Evolutionary conservation across 2,113 vertebrate genomes (phyloP), one percentile per base, ranked within the genome.

Genomic region (Dryoscopus gambensis): DNA sequence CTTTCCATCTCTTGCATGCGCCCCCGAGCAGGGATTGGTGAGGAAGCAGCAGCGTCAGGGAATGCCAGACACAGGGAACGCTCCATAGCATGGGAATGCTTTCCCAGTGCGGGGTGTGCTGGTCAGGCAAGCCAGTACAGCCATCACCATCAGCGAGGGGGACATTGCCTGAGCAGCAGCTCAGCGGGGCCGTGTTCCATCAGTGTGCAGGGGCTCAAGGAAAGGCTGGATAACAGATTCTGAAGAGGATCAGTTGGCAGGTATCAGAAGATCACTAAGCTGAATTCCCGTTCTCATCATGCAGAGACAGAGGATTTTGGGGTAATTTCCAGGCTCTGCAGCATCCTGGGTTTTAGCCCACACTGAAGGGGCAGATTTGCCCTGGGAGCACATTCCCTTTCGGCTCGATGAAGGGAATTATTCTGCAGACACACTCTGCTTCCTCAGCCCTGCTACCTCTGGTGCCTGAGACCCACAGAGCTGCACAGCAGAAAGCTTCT

Each of bases 121-220:
- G 60, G 27, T 49, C 24, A 89, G 77, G 57, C 52, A 88, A 14
- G 57, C n/a, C 47, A 47, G 57, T 46, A 15, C 39, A 74, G 75
- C 2, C 56, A 39, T 27, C 2, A 1, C n/a, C 44, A 2, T 31
- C 7, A 40, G 47, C 56, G 20, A 11, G 57, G 47, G 22, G 20
- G 27, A 9, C 74, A 27, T 35, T 46, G 49, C 68, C 42, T 22
- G 35, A 13, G 17, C 70, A 42, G 69, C 68, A 69, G 75, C 40
- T 6, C 64, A 27, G 37, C 1, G 0, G 59, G 78, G 40, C 67
- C 0, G 0, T 37, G 47, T 56, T 39, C 33, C 37, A 22, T 15
- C 67, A 4, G 1, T 9, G 3, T 11, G 20, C 47, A 47, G 20
- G 57, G 9, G 3, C 19, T n/a, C 31, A 19, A 49, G 57, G 56